Conservation (phyloP, 1,140 invertebrate species). For the Anoplolepis gracilipes region DNA sequence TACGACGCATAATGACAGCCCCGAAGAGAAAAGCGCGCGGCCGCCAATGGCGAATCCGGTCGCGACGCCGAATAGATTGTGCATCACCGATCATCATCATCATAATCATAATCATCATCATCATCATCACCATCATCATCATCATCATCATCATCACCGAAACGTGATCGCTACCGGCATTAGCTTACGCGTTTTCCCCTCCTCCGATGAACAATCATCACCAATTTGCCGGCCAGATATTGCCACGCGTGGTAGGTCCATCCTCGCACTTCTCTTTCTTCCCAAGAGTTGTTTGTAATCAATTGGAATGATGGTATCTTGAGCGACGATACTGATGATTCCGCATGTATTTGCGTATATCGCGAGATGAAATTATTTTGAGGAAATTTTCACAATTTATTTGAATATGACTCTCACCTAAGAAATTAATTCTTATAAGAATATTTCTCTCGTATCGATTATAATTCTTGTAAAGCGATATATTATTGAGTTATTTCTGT, state of each 20-base stretch:
- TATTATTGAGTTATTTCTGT: neutral
- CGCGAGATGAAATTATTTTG: neutral
- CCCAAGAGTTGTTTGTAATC: constrained; percentile 13
- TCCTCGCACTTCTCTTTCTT: constrained; percentile 4
- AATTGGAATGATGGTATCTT: constrained; percentile 18
- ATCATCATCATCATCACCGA: constrained; percentile 66
- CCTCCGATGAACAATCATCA: constrained; percentile 60
- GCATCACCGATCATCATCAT: constrained; percentile 32
- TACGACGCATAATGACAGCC: constrained; percentile 75
- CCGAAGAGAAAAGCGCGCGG: constrained; percentile 57
- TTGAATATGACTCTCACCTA: neutral
- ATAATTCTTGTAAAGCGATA: neutral
- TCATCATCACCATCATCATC: constrained; percentile 28
- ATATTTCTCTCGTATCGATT: neutral
- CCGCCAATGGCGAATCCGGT: constrained; percentile 54
- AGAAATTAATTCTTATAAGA: neutral
- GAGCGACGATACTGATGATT: neutral
- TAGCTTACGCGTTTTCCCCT: constrained; percentile 62
- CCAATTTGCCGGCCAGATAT: constrained; percentile 67
- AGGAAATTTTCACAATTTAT: neutral
- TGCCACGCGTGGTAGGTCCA: constrained; percentile 18
- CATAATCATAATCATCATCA: constrained; percentile 27
- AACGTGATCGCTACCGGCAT: constrained; percentile 79
- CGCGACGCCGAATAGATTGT: constrained; percentile 47
- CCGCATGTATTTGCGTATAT: no score